A percentile compares a stretch with the other conserved stretches of the same genome.
Conservation (phyloP, 2,113 vertebrate genomes). For the Neotoma lepida region DNA sequence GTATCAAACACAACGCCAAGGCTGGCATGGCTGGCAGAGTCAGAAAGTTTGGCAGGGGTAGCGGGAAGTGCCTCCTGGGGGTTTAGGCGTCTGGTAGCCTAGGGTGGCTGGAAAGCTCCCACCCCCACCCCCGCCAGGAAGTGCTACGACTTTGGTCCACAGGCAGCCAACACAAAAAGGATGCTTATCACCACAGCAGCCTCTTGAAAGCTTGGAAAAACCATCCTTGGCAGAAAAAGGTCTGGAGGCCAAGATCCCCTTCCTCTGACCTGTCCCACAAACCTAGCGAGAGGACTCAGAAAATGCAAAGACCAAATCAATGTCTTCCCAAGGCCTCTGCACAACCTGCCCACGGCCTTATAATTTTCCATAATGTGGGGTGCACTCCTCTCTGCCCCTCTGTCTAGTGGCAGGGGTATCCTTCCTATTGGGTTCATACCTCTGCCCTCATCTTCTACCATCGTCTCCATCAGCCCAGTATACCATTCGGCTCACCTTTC, state of each 20-base stretch:
- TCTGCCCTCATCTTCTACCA: not conserved
- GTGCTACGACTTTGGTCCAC: not conserved
- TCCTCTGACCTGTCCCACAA: not conserved
- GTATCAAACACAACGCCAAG: not conserved
- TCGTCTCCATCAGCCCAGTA: fast-evolving
- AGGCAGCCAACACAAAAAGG: not conserved
- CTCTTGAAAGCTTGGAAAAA: not conserved
- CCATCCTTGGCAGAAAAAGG: not conserved
- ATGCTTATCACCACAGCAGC: not conserved
- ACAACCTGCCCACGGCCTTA: not conserved
- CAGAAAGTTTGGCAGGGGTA: not conserved
- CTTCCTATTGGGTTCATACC: not conserved
- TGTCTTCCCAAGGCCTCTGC: not conserved
- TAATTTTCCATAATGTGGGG: not conserved
- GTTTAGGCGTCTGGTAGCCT: not conserved
- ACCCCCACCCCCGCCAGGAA: not conserved
- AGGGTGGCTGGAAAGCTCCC: not conserved
- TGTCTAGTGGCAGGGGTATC: too few relatives aligned
- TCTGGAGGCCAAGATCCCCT: not conserved
- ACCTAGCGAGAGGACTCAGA: not conserved
- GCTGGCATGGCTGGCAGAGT: not conserved
- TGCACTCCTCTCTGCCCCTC: not conserved
- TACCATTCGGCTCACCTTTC: slow-evolving; percentile 91
- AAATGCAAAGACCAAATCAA: not conserved
- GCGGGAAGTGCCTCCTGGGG: not conserved